Evolutionary conservation across 2,888 invertebrate genomes (phyloP), one percentile per base, ranked within the genome.

Genomic region (Terebella lapidaria): DNA sequence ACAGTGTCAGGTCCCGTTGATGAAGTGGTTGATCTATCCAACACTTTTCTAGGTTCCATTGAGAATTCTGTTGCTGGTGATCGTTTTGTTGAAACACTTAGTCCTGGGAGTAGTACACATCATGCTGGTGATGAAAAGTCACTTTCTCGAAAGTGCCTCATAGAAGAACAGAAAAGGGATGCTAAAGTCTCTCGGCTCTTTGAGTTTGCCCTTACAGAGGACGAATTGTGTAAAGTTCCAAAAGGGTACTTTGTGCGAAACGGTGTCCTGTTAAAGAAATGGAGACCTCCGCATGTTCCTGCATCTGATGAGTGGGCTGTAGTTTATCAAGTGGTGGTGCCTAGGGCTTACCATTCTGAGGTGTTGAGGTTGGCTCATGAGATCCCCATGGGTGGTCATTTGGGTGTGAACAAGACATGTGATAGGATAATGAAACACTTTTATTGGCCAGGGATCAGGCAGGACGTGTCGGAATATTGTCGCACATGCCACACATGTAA

Each of bases 361-460:
- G 24, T 49, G 15, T 49, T 49, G 49, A 49, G 24, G 10, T 22
- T 49, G 24, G 49, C 24, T n/a, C 49, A 49, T 22, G 49, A 49
- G 24, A 49, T 10, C 15, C 24, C 42, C 10, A 35, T 35, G 42
- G 42, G 10, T 35, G 42, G 42, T 15, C 42, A 35, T 35, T n/a
- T 35, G 10, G 49, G 24, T 20, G 22, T 49, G 5, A 49, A 49
- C 5, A 49, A 49, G 49, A 49, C 49, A 49, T 49, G 49, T 49
- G 49, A 10, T 22, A 10, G 24, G 10, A 24, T 49, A 10, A 5
- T 49, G 15, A 10, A 22, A 10, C 22, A 49, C 22, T 49, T 49
- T 22, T 49, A 49, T 49, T 49, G 49, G 49, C 49, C 49, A 20
- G 22, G 22, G 24, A 20, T 49, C 5, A 49, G 24, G 24, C 5